Evolutionary conservation across 2,113 vertebrate species (phyloP).

Genomic region (Saccopteryx leptura): DNA sequence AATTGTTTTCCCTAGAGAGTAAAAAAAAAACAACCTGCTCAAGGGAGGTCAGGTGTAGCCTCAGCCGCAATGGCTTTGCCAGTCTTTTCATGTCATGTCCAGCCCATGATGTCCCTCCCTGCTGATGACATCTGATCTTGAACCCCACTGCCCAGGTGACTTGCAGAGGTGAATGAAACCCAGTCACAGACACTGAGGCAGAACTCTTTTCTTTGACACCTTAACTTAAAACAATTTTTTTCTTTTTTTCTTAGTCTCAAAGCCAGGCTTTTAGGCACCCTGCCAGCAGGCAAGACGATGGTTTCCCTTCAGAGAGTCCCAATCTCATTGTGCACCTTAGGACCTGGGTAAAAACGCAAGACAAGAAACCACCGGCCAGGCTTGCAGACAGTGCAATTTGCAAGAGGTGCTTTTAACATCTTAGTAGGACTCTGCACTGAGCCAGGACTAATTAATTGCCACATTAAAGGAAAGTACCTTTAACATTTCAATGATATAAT

Average conservation of each 20-base stretch:
- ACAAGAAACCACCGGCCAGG: slow-evolving; percentile 67
- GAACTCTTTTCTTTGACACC: slow-evolving; percentile 28
- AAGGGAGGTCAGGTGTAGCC: neutral
- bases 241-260: neutral
- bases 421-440: slow-evolving; percentile 8
- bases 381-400: slow-evolving; percentile 62
- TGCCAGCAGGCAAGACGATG: slow-evolving; percentile 52
- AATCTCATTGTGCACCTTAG: slow-evolving; percentile 6
- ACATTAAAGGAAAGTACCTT: slow-evolving; percentile 76
- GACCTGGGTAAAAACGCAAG: slow-evolving; percentile 50
- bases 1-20: neutral
- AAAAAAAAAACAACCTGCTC: neutral
- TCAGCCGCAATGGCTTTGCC: neutral
- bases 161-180: neutral
- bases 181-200: neutral
- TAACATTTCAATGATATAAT: slow-evolving; percentile 74
- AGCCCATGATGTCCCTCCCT: neutral
- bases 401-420: slow-evolving; percentile 48
- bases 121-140: neutral
- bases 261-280: slow-evolving; percentile 34
- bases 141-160: fast-evolving
- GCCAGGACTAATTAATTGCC: slow-evolving; percentile 74
- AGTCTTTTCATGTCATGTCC: neutral
- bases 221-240: slow-evolving; percentile 60
- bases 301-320: slow-evolving; percentile 31